phyloP scores from a whole-genome alignment of 1,140 invertebrate genomes.

The Leptoteleia sp. region DNA sequence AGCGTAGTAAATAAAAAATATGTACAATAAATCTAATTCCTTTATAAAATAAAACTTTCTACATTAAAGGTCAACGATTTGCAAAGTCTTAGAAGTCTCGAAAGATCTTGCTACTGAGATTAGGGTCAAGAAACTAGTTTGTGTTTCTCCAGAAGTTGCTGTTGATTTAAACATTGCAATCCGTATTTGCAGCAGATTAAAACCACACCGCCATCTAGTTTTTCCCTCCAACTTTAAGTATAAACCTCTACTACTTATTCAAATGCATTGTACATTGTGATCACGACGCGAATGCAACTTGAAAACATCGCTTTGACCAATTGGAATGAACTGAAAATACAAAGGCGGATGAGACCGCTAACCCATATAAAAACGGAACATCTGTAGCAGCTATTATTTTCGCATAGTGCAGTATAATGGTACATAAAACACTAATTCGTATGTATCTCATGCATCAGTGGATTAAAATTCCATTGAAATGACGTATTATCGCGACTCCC shows the following conservation, averaged over 20 bases:
- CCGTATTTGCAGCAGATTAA: constrained; percentile 76
- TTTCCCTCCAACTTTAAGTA: constrained; percentile 17
- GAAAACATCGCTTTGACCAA: constrained; percentile 40
- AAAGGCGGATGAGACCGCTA: constrained; percentile 9
- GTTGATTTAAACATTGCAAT: constrained; percentile 54
- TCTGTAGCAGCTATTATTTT: constrained; percentile 23
- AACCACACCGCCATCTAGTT: constrained; percentile 39
- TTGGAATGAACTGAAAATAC: constrained; percentile 26
- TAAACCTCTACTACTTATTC: constrained; percentile 8
- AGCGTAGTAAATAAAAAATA: too few species aligned
- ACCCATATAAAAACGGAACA: constrained; percentile 9
- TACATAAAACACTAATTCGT: constrained; percentile 7
- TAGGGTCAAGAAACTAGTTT: constrained; percentile 75
- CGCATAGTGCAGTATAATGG: constrained; percentile 19
- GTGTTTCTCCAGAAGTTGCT: constrained; percentile 59
- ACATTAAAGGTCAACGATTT: too few species aligned
- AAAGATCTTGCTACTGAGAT: constrained; percentile 71
- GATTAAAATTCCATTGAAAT: constrained; percentile 14
- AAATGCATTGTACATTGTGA: constrained; percentile 44
- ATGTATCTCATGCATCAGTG: constrained; percentile 7
- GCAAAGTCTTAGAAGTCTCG: constrained; percentile 69
- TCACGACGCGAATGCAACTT: constrained; percentile 36
- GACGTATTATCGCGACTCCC: constrained; percentile 1
- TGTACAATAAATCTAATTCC: too few species aligned
- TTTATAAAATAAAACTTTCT: too few species aligned